Percentiles rank a stretch among this genome's conserved stretches.
Evolutionary conservation across 2,888 invertebrate genomes (phyloP).

Genomic region (Alentia gelatinosa): DNA sequence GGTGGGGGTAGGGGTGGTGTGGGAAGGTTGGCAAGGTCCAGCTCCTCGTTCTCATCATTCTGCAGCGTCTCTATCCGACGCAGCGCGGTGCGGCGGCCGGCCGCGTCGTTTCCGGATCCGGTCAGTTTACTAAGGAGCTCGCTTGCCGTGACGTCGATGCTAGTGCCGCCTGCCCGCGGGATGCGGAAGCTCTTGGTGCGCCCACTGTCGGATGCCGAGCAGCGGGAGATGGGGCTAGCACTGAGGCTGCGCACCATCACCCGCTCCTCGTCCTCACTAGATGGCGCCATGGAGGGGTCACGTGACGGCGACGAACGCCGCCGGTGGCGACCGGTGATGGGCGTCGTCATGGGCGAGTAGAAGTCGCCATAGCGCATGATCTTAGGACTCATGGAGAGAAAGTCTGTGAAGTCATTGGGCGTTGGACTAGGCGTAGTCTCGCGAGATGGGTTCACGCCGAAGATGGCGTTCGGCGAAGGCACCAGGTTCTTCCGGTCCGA

Average conservation of each 20-base stretch:
- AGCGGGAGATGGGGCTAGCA: background rate
- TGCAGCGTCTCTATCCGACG: slow-evolving; percentile 28
- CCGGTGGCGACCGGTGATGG: background rate
- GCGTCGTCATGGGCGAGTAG: slow-evolving; percentile 32
- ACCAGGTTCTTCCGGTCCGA: slow-evolving; percentile 39
- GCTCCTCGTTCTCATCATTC: slow-evolving; percentile 31
- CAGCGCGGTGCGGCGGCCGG: background rate
- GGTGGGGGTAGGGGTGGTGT: background rate
- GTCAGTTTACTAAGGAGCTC: slow-evolving; percentile 16
- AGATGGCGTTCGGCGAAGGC: slow-evolving; percentile 33
- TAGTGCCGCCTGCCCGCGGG: background rate
- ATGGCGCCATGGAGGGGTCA: background rate
- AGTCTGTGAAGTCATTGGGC: slow-evolving; percentile 37
- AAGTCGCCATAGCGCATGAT: slow-evolving; percentile 44
- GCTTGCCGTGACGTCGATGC: background rate
- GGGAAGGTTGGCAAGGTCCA: background rate
- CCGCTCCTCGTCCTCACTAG: slow-evolving; percentile 18
- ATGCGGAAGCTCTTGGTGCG: slow-evolving; percentile 44
- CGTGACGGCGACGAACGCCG: slow-evolving; percentile 17
- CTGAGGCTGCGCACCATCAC: slow-evolving; percentile 37
- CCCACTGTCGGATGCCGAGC: background rate
- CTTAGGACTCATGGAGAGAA: slow-evolving; percentile 17
- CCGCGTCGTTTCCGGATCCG: background rate
- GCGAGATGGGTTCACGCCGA: slow-evolving; percentile 35
- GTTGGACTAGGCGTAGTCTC: slow-evolving; percentile 45